Percentiles rank a stretch among this genome's conserved stretches.
Conservation (phyloP, 2,888 invertebrate genomes). For the Doris montereyensis region DNA sequence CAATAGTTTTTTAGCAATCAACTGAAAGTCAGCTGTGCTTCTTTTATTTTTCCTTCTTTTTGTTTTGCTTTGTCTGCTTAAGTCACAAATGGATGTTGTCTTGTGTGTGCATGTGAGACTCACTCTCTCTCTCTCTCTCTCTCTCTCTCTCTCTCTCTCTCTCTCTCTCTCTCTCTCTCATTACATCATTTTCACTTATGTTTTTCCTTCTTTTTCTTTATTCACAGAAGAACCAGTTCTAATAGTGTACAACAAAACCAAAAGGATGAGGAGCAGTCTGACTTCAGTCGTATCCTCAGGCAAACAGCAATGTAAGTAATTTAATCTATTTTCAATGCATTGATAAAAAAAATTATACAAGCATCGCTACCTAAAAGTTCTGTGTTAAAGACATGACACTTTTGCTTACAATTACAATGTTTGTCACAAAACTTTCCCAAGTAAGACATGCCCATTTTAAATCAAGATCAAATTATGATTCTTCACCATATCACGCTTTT, state of each 20-base stretch:
- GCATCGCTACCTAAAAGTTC: too few species aligned
- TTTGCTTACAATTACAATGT: too few species aligned
- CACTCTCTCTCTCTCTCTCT: not conserved
- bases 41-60: not conserved
- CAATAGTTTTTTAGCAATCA: too few species aligned
- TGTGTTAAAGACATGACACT: too few species aligned
- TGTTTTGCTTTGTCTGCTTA: not conserved
- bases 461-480: too few species aligned
- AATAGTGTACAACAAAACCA: slow-evolving; percentile 44
- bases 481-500: too few species aligned
- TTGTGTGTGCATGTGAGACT: not conserved
- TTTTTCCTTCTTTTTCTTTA: not conserved
- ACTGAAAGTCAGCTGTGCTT: too few species aligned
- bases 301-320: slow-evolving; percentile 85
- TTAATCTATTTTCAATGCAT: slow-evolving; percentile 11
- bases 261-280: slow-evolving; percentile 92
- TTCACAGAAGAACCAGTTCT: not conserved
- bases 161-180: not conserved
- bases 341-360: not conserved
- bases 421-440: too few species aligned
- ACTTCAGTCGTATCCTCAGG: slow-evolving; percentile 88
- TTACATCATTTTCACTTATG: not conserved
- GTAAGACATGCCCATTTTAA: too few species aligned
- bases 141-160: slow-evolving; percentile 5
- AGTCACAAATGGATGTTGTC: not conserved